A percentile compares a stretch with the other conserved stretches of the same genome.
Evolutionary conservation across 2,113 vertebrate genomes (phyloP).

Genomic region (Otus sunia): DNA sequence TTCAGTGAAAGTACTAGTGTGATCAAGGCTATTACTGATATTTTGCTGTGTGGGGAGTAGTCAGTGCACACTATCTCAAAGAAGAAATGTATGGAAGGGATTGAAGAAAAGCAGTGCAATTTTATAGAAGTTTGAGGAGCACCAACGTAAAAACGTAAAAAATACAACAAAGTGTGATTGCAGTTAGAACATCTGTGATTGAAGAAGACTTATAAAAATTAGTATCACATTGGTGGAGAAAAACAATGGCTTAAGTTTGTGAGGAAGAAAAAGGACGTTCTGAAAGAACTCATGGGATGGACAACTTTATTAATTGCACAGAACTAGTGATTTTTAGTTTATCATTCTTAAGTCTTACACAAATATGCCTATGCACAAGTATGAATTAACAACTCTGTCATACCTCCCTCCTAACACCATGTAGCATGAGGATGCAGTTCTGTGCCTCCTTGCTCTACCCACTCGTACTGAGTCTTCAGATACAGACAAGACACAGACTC

Average conservation of each 20-base stretch:
- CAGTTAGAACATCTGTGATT: neutral
- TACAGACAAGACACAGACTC: neutral
- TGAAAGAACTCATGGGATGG: neutral
- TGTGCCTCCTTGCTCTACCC: neutral
- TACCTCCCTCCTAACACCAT: neutral
- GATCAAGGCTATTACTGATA: neutral
- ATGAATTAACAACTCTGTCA: neutral
- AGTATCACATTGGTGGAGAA: neutral
- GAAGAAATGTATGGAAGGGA: neutral
- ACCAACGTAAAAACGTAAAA: neutral
- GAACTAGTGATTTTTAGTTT: neutral
- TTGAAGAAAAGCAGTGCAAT: neutral
- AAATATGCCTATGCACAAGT: accelerated
- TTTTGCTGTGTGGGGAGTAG: neutral
- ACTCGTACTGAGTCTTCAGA: neutral
- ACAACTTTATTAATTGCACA: neutral
- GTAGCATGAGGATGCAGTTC: neutral
- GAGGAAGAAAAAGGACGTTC: neutral
- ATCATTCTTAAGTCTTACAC: neutral
- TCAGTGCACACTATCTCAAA: neutral
- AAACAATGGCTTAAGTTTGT: neutral
- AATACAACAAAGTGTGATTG: neutral
- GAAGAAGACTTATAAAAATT: neutral
- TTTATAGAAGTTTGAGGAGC: neutral
- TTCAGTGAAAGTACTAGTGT: neutral